Evolutionary conservation across 1,140 invertebrate species (phyloP), one percentile per base, ranked within the genome.

Genomic region (Tenebrio molitor): DNA sequence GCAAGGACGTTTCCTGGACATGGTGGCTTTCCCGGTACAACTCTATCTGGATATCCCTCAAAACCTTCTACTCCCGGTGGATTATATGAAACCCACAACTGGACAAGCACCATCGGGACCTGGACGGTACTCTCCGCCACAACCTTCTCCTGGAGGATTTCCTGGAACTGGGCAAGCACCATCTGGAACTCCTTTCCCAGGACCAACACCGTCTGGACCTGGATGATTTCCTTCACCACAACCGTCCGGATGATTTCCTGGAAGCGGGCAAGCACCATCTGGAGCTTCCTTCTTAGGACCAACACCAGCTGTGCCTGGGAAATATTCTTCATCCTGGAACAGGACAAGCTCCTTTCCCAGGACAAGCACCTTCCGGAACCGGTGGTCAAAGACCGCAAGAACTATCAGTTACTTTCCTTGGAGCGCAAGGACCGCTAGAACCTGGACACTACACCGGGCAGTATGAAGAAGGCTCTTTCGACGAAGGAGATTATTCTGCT

Each of bases 401-500:
- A 70, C 78, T 74, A 21, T 12, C 34, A 23, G 23, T 41, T 58
- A 19, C 42, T 19, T 71, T 67, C 21, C 64, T 66, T 16, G 69
- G 71, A 39, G 69, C 69, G 36, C 71, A 62, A 34, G 69, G 50
- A 39, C 23, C 21, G 14, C 7, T 12, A 23, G 29, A 69, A 62
- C 19, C 17, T 16, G 63, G 62, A 15, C 21, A 23, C n/a, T 63
- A 17, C 36, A 67, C 23, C 64, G 73, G 68, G 7, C 41, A 69
- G 7, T 66, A 67, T 41, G 86, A 89, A 75, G 86, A 87, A 73
- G 89, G 88, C 42, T 80, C 81, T 46, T 89, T 88, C 73, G 85
- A 88, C 63, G 89, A 89, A 50, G 92, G 92, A 17, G 93, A 95
- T 83, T 94, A 92, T 78, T 94, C 93, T 2, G 93, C 93, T 73